Evolutionary conservation across 2,888 invertebrate species (phyloP), one percentile per base, ranked within the genome.

Genomic region (Cyclophora albipunctata): DNA sequence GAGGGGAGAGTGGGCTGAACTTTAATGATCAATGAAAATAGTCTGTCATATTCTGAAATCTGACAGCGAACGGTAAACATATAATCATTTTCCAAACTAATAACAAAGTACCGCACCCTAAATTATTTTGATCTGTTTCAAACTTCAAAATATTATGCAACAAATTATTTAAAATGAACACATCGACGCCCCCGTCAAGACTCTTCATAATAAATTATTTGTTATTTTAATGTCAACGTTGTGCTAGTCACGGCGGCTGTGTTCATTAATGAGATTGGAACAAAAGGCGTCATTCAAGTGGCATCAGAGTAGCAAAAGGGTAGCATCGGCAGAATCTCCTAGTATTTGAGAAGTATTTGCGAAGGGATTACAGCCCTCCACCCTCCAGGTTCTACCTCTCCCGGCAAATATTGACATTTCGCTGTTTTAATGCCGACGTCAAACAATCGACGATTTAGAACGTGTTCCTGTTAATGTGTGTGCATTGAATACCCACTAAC

Each of bases 401-500:
- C 20, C 65, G 68, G 67, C 84, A 84, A 87, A 87, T 87, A 87
- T 87, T 87, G 87, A 86, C 85, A 83, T 78, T 84, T 80, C 78
- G 78, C 84, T 77, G 85, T 86, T 87, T 86, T 87, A 86, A 87
- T 87, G 86, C 87, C 81, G 76, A 84, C 86, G 81, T 84, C 84
- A 87, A 87, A 87, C 86, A 87, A 84, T 81, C 78, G 81, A 67
- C 83, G 81, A 84, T 85, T 84, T 84, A 63, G 49, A 44, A n/a
- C 3, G 49, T 51, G 66, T 49, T 79, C 72, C 3, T 57, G 55
- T 53, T 75, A 20, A 43, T 50, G 62, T 34, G 34, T n/a, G 0
- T 3, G 54, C 7, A 56, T 71, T 70, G 1, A 20, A 20, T 20
- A 20, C 20, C 20, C 20, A 20, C 20, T 20, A 20, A 20, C 20